Evolutionary conservation across 2,797 vertebrate species (phyloP).

Genomic region (Lacerta bilineata): DNA sequence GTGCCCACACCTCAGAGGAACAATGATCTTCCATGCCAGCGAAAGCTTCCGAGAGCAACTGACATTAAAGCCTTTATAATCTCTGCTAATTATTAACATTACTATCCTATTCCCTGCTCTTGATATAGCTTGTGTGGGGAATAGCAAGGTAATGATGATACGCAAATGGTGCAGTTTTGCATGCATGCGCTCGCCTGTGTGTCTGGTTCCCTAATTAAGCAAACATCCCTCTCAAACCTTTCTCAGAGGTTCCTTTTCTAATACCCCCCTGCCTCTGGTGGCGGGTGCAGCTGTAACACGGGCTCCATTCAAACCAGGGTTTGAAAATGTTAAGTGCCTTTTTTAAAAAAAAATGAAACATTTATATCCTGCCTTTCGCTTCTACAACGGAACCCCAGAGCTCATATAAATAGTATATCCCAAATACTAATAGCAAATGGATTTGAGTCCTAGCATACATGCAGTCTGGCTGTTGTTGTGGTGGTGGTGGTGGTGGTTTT

Average conservation of each 20-base stretch:
- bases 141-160: slow-evolving; percentile 30
- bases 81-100: slow-evolving; percentile 37
- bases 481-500: too few species aligned
- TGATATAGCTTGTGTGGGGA: slow-evolving; percentile 22
- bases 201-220: slow-evolving; percentile 23
- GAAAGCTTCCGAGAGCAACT: slow-evolving; percentile 6
- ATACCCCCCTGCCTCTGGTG: not conserved
- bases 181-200: not conserved
- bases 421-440: not conserved
- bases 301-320: not conserved
- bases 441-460: too few species aligned
- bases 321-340: not conserved
- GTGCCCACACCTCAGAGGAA: not conserved
- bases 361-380: not conserved
- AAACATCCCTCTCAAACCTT: not conserved
- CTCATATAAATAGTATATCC: not conserved
- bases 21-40: not conserved
- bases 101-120: slow-evolving; percentile 6
- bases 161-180: not conserved
- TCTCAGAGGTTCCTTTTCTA: slow-evolving; percentile 37
- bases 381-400: not conserved
- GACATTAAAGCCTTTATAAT: slow-evolving; percentile 15
- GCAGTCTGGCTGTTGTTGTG: too few species aligned
- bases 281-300: slow-evolving; percentile 7
- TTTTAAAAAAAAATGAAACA: not conserved